Conservation (phyloP, 2,888 invertebrate species). For the Sminthurides aquaticus region DNA sequence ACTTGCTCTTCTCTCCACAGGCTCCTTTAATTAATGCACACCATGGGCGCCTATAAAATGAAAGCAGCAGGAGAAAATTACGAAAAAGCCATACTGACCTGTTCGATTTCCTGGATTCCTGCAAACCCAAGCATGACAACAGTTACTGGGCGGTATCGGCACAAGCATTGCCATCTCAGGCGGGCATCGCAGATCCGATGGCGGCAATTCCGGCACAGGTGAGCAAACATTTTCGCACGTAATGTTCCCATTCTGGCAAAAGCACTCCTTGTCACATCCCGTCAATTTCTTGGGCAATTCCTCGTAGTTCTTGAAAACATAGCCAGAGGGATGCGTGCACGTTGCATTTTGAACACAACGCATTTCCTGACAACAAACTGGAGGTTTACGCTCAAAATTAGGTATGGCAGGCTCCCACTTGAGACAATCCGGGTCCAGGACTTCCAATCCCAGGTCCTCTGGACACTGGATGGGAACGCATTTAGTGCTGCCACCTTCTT, state of each 20-base stretch:
- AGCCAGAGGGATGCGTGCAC: slow-evolving; percentile 60
- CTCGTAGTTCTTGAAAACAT: slow-evolving; percentile 66
- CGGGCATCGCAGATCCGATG: slow-evolving; percentile 64
- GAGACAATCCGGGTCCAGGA: slow-evolving; percentile 72
- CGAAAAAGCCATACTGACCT: slow-evolving; percentile 16
- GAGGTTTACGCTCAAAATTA: slow-evolving; percentile 59
- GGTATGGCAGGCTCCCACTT: slow-evolving; percentile 76
- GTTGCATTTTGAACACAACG: slow-evolving; percentile 74
- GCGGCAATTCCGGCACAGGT: slow-evolving; percentile 67
- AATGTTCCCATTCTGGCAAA: slow-evolving; percentile 77
- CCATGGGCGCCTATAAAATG: too few relatives aligned
- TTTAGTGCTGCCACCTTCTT: slow-evolving; percentile 57
- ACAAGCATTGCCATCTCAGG: slow-evolving; percentile 58
- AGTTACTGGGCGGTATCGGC: slow-evolving; percentile 66
- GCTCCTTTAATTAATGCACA: too few relatives aligned
- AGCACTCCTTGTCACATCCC: slow-evolving; percentile 70
- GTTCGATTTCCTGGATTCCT: slow-evolving; percentile 16
- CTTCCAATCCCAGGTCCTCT: slow-evolving; percentile 74
- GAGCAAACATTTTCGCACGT: slow-evolving; percentile 76
- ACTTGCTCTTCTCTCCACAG: too few relatives aligned
- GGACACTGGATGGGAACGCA: slow-evolving; percentile 77
- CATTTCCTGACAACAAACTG: slow-evolving; percentile 74
- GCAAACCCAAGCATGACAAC: slow-evolving; percentile 72
- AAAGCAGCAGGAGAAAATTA: too few relatives aligned
- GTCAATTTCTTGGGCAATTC: slow-evolving; percentile 70